Evolutionary conservation across 2,888 invertebrate genomes (phyloP).

Genomic region (Gymnoscelis rufifasciata): DNA sequence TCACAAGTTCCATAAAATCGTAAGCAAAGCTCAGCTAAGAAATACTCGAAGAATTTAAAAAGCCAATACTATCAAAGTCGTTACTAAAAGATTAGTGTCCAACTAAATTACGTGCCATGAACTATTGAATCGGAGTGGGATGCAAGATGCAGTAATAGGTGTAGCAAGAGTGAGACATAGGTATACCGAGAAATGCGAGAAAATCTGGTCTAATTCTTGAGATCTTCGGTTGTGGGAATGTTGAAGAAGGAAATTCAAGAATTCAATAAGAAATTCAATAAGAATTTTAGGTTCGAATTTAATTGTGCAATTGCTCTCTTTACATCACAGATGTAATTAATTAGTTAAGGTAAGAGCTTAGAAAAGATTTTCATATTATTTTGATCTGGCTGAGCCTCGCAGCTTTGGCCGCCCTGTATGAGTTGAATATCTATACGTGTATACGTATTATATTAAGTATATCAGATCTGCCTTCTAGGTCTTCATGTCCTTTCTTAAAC

Average conservation of each 20-base stretch:
- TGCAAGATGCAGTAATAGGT: slow-evolving; percentile 6
- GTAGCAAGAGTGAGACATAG: slow-evolving; percentile 17
- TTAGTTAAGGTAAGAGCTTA: no score
- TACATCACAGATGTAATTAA: no score
- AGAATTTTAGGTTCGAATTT: neutral
- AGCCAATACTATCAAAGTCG: slow-evolving; percentile 10
- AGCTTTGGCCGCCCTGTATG: no score
- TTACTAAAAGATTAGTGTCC: slow-evolving; percentile 18
- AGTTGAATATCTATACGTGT: no score
- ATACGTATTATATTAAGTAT: no score
- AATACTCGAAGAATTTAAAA: slow-evolving; percentile 2
- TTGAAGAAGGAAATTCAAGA: neutral
- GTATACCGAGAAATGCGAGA: slow-evolving; percentile 28
- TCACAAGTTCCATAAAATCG: no score
- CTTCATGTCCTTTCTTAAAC: no score
- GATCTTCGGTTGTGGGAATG: slow-evolving; percentile 25
- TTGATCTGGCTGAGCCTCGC: no score
- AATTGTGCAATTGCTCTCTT: no score
- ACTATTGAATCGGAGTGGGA: slow-evolving; percentile 17
- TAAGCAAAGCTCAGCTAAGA: neutral
- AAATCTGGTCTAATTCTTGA: slow-evolving; percentile 30
- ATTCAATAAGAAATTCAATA: neutral
- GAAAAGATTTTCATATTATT: no score
- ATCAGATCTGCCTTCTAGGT: no score
- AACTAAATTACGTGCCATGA: slow-evolving; percentile 14